phyloP scores from a whole-genome alignment of 2,113 vertebrate genomes.

The Nettapus auritus region DNA sequence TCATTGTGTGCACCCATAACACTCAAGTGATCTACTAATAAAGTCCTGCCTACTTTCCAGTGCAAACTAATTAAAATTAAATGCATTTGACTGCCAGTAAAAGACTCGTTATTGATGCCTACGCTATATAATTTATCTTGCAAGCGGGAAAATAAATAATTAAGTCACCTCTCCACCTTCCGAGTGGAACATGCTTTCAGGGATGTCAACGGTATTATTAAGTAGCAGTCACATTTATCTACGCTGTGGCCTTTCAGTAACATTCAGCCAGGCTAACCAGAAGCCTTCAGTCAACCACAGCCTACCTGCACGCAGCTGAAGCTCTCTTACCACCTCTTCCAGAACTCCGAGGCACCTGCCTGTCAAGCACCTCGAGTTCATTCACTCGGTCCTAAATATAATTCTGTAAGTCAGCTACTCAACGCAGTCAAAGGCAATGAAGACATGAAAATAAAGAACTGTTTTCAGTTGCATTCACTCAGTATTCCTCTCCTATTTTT shows the following conservation, averaged over 20 bases:
- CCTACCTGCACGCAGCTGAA: background rate
- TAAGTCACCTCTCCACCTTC: background rate
- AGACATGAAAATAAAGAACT: background rate
- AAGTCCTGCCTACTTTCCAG: background rate
- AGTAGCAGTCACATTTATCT: background rate
- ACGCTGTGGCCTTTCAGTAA: background rate
- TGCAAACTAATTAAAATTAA: background rate
- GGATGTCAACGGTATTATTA: background rate
- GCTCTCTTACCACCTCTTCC: background rate
- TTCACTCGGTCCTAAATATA: background rate
- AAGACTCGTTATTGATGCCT: background rate
- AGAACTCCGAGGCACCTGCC: background rate
- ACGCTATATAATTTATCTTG: background rate
- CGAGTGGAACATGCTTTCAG: background rate
- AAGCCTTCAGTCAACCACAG: background rate
- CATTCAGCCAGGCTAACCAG: background rate
- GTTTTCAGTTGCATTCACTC: background rate
- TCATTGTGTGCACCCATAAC: background rate
- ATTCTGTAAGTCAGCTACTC: background rate
- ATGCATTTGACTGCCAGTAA: background rate
- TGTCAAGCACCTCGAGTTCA: background rate
- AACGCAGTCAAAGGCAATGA: background rate
- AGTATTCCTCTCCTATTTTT: slow-evolving; percentile 20
- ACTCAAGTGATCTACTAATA: background rate
- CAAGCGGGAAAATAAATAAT: fast-evolving